A percentile compares a stretch with the other conserved stretches of the same genome.
Conservation (phyloP, 2,888 invertebrate species). For the Eristalis arbustorum region DNA sequence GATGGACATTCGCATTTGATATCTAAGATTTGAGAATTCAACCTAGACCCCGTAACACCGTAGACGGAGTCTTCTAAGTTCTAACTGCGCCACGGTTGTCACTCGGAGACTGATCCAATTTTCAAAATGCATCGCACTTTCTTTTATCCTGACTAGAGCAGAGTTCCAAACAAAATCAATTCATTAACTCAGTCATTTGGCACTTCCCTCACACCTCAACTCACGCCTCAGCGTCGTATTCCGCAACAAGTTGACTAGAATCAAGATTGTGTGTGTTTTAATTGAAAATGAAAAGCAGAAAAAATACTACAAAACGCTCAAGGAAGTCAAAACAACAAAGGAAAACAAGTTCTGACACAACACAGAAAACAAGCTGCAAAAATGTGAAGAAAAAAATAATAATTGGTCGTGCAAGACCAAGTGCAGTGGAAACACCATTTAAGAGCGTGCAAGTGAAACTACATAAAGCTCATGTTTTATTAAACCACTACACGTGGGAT, state of each 20-base stretch:
- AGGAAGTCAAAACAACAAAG: background rate
- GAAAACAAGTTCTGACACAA: background rate
- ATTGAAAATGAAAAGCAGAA: background rate
- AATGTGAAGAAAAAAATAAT: conserved; percentile 28
- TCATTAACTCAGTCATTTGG: too few species aligned
- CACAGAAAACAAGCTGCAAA: conserved; percentile 14
- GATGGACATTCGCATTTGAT: too few species aligned
- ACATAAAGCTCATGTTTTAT: conserved; percentile 52
- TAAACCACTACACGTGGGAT: conserved; percentile 23
- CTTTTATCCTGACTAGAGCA: too few species aligned
- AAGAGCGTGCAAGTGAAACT: conserved; percentile 35
- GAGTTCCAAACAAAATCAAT: too few species aligned
- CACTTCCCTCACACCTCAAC: background rate
- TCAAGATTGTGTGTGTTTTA: background rate
- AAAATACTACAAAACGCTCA: background rate
- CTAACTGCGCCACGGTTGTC: too few species aligned
- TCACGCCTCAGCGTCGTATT: background rate
- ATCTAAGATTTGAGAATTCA: too few species aligned
- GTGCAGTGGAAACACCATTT: conserved; percentile 63
- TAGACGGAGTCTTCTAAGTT: too few species aligned
- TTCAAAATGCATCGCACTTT: too few species aligned
- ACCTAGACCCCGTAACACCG: too few species aligned
- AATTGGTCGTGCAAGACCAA: conserved; percentile 50
- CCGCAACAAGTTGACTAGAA: background rate
- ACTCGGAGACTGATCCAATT: too few species aligned